A percentile compares a stretch with the other conserved stretches of the same genome.
Evolutionary conservation across 2,888 invertebrate genomes (phyloP).

Genomic region (Augochlorella aurata): DNA sequence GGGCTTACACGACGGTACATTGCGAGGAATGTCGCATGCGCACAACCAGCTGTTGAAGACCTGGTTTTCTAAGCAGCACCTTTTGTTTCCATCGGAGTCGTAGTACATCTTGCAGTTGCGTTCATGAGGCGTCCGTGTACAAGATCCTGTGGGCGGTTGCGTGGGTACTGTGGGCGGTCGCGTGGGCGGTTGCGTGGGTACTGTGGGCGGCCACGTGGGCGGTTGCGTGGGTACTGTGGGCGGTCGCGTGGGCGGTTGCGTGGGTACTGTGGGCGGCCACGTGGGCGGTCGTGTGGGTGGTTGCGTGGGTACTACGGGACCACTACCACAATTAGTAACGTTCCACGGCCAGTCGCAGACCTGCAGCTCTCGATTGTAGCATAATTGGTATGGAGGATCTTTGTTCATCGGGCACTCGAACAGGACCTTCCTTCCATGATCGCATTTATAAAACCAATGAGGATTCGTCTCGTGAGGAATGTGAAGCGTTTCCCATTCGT

Average conservation of each 20-base stretch:
- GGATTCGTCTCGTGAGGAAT: not conserved
- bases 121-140: not conserved
- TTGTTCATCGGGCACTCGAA: not conserved
- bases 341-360: conserved; percentile 69
- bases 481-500: not conserved
- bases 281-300: not conserved
- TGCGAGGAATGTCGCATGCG: accelerated
- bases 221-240: not conserved
- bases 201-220: too few species aligned
- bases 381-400: conserved; percentile 57
- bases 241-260: accelerated
- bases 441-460: conserved; percentile 50
- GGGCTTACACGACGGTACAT: not conserved
- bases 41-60: not conserved
- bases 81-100: accelerated
- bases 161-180: too few species aligned
- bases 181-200: too few species aligned
- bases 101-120: not conserved
- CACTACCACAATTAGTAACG: conserved; percentile 48
- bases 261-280: accelerated
- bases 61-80: not conserved
- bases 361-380: conserved; percentile 60
- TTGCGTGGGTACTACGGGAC: accelerated
- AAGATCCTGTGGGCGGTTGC: not conserved
- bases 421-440: conserved; percentile 21